These are phyloP conservation scores for Autographa gamma DNA, from an alignment of 2,888 invertebrate genomes.

Conservation along the genomic window DNA sequence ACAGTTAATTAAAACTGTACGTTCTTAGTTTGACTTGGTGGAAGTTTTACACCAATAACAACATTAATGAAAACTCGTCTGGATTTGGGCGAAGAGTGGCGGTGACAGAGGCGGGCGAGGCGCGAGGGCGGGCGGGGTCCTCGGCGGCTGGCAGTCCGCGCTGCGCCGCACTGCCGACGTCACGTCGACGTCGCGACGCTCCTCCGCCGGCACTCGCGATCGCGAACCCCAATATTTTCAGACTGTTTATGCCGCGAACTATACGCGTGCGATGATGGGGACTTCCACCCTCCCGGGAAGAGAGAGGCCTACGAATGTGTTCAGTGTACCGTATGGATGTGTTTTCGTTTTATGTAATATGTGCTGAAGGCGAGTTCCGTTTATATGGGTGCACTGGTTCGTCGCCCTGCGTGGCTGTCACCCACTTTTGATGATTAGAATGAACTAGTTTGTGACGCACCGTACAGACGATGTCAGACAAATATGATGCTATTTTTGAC, in stretches of 20 bases:
- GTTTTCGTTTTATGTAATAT: constrained; percentile 69
- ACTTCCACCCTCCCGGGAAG: constrained; percentile 54
- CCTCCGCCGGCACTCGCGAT: constrained; percentile 63
- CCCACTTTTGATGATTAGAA: constrained; percentile 78
- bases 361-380: constrained; percentile 73
- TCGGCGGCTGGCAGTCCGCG: constrained; percentile 78
- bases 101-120: constrained; percentile 78
- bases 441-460: constrained; percentile 67
- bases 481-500: constrained; percentile 72
- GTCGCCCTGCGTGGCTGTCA: constrained; percentile 75
- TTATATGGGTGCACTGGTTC: constrained; percentile 83
- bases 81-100: constrained; percentile 84
- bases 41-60: constrained; percentile 87
- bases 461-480: constrained; percentile 55
- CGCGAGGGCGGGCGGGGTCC: constrained; percentile 76
- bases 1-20: constrained; percentile 85
- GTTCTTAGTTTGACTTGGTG: constrained; percentile 81
- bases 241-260: constrained; percentile 63
- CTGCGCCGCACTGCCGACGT: constrained; percentile 73
- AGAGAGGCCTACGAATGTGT: constrained; percentile 67
- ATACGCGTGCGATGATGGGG: constrained; percentile 63
- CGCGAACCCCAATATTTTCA: constrained; percentile 64
- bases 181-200: constrained; percentile 71
- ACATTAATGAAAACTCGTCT: constrained; percentile 87
- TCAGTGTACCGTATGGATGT: constrained; percentile 77